A percentile compares a stretch with the other conserved stretches of the same genome.
Conservation (phyloP, 2,888 invertebrate genomes). For the Epinotia demarniana region DNA sequence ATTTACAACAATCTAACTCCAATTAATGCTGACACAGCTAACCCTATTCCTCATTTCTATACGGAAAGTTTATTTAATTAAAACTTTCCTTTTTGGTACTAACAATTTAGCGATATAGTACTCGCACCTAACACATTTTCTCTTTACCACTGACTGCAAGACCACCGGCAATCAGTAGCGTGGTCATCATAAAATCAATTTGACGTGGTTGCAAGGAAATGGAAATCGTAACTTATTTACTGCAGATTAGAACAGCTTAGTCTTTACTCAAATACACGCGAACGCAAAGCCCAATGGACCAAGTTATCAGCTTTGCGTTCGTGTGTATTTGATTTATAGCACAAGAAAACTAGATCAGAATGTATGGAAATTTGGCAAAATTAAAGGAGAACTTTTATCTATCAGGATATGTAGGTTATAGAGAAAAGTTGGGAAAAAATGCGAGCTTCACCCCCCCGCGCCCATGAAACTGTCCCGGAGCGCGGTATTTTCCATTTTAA, state of each 20-base stretch:
- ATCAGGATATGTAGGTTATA: too few relatives aligned
- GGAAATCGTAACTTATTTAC: slow-evolving; percentile 32
- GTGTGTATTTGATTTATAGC: neutral
- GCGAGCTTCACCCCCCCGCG: too few relatives aligned
- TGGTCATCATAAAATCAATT: slow-evolving; percentile 41
- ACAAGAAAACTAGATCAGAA: too few relatives aligned
- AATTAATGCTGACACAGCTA: neutral
- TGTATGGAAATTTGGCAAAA: too few relatives aligned
- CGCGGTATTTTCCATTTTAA: too few relatives aligned
- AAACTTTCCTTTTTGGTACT: slow-evolving; percentile 20
- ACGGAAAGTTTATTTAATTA: neutral
- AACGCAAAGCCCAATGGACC: neutral
- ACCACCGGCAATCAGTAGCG: slow-evolving; percentile 12
- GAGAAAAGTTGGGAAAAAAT: too few relatives aligned
- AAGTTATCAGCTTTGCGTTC: too few relatives aligned
- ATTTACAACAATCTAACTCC: neutral
- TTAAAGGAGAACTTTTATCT: too few relatives aligned
- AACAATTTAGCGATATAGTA: slow-evolving; percentile 10
- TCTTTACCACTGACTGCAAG: slow-evolving; percentile 15
- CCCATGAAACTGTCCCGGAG: too few relatives aligned
- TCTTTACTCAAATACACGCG: neutral
- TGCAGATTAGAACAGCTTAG: slow-evolving; percentile 18
- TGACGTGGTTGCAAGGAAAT: slow-evolving; percentile 30
- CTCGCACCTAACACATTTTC: slow-evolving; percentile 16
- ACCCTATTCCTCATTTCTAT: neutral